Conservation (phyloP, 2,797 vertebrate species). For the Propithecus deckenii region DNA sequence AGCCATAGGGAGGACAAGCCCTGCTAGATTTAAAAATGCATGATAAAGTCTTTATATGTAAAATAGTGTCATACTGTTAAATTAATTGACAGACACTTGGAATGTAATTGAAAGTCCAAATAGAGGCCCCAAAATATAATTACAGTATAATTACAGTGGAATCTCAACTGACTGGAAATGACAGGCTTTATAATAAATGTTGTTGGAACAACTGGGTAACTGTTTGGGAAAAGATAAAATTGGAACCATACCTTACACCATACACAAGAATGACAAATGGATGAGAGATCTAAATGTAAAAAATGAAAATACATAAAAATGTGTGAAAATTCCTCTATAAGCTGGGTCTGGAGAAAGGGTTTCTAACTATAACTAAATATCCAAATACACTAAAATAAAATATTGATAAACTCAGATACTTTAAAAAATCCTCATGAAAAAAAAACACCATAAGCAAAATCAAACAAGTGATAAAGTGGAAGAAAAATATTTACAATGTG, state of each 20-base stretch:
- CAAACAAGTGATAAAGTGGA: background rate
- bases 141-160: background rate
- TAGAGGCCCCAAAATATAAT: background rate
- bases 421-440: background rate
- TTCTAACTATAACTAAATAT: background rate
- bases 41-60: background rate
- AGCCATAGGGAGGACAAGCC: background rate
- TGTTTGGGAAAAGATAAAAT: background rate
- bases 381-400: background rate
- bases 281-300: background rate
- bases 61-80: background rate
- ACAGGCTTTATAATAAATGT: background rate
- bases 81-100: background rate
- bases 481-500: background rate
- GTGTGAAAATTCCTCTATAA: background rate
- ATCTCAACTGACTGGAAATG: background rate
- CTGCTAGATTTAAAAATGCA: background rate
- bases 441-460: background rate
- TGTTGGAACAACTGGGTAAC: background rate
- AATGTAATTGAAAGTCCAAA: background rate
- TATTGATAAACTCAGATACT: background rate
- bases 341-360: background rate
- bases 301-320: background rate
- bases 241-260: background rate
- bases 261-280: background rate